phyloP scores from a whole-genome alignment of 2,797 vertebrate species.

The Clarias laeviceps region DNA sequence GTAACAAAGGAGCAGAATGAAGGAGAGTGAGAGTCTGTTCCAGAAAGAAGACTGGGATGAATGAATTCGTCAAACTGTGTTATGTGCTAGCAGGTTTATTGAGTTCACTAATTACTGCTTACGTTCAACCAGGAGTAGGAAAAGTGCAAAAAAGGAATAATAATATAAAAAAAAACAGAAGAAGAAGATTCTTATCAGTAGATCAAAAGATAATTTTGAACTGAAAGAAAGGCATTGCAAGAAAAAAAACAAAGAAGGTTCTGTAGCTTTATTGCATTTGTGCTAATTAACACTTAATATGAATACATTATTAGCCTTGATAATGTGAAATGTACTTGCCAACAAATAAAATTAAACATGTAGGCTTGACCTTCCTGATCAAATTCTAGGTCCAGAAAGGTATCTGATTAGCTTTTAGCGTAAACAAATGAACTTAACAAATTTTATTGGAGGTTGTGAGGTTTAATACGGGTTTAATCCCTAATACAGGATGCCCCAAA shows the following conservation, averaged over 20 bases:
- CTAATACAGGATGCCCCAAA: not conserved
- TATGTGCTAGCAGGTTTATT: not conserved
- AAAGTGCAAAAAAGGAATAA: not conserved
- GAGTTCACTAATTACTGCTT: not conserved
- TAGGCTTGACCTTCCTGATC: not conserved
- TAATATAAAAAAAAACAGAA: not conserved
- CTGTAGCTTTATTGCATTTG: constrained; percentile 9
- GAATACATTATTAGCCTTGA: not conserved
- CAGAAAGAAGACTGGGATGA: not conserved
- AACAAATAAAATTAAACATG: not conserved
- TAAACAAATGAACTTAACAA: not conserved
- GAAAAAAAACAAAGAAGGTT: not conserved
- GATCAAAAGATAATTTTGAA: not conserved
- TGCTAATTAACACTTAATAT: not conserved
- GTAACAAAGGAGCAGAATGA: not conserved
- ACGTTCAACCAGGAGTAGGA: not conserved
- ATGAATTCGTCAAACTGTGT: no score
- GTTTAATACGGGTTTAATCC: not conserved
- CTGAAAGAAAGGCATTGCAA: not conserved
- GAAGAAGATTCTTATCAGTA: not conserved
- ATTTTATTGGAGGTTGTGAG: not conserved
- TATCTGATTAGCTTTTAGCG: not conserved
- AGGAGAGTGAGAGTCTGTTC: not conserved
- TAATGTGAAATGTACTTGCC: not conserved
- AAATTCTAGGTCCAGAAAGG: not conserved